Conservation (phyloP, 2,113 vertebrate species). For the Oryzias woworae region DNA sequence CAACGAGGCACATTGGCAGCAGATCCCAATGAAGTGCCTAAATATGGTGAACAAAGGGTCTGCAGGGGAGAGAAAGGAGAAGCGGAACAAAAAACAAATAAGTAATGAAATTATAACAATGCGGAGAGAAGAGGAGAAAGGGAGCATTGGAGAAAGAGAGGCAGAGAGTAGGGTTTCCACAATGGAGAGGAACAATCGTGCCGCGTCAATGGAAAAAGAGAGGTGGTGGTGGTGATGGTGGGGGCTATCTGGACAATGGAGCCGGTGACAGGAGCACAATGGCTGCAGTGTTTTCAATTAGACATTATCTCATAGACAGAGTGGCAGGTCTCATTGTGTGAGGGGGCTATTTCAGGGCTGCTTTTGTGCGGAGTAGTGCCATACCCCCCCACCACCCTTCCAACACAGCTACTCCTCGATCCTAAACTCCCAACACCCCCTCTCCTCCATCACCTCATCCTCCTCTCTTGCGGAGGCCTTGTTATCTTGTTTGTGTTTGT, state of each 20-base stretch:
- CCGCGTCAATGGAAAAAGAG: conserved; percentile 92
- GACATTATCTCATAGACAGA: conserved; percentile 99
- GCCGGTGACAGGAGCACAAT: conserved; percentile 99
- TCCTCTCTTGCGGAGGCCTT: conserved; percentile 45
- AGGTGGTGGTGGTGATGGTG: conserved; percentile 39
- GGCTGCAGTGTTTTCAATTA: conserved; percentile 95
- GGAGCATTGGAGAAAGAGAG: conserved; percentile 55
- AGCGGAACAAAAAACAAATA: conserved; percentile 95
- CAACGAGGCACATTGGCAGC: conserved; percentile 60
- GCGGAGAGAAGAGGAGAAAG: conserved; percentile 74
- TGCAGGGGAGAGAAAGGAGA: conserved; percentile 84
- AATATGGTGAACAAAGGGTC: conserved; percentile 80
- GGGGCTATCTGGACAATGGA: conserved; percentile 89
- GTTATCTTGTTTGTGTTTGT: conserved; percentile 52
- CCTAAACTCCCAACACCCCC: conserved; percentile 71
- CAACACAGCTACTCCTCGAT: conserved; percentile 74
- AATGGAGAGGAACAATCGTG: conserved; percentile 98
- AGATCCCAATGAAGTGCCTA: conserved; percentile 77
- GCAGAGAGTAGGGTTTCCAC: conserved; percentile 84
- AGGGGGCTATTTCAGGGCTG: conserved; percentile 96
- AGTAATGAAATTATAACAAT: conserved; percentile 92
- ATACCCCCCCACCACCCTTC: conserved; percentile 76
- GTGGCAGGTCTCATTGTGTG: conserved; percentile 92
- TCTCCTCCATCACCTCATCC: conserved; percentile 29
- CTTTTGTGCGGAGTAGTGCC: conserved; percentile 92